A percentile compares a stretch with the other conserved stretches of the same genome.
phyloP scores from a whole-genome alignment of 2,888 invertebrate genomes.

The Lithophane socia region DNA sequence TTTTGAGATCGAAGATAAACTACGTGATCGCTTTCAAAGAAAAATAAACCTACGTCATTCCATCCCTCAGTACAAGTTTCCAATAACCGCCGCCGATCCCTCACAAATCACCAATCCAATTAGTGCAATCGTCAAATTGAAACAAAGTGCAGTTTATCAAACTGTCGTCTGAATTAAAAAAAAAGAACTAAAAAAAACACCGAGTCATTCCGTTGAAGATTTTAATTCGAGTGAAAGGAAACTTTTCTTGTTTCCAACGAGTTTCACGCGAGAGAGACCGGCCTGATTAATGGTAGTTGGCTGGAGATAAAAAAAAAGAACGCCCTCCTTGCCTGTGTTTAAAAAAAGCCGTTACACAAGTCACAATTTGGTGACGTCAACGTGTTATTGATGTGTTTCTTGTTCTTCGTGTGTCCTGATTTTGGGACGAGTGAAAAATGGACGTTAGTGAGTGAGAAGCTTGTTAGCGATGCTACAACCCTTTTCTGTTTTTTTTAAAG shows the following conservation, averaged over 20 bases:
- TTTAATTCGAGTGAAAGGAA: conserved; percentile 84
- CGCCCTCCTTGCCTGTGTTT: conserved; percentile 54
- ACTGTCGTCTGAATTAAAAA: conserved; percentile 65
- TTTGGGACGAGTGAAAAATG: conserved; percentile 47
- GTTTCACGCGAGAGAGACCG: conserved; percentile 68
- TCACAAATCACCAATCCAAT: conserved; percentile 64
- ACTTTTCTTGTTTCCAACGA: conserved; percentile 81
- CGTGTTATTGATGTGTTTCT: conserved; percentile 59
- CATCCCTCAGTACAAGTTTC: conserved; percentile 12
- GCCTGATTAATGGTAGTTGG: conserved; percentile 77
- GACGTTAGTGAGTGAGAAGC: conserved; percentile 5
- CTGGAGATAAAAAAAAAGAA: conserved; percentile 67
- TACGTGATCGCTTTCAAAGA: neutral
- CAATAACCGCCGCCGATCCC: conserved; percentile 25
- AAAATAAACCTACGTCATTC: neutral
- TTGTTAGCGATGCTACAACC: conserved; percentile 43
- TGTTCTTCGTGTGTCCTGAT: conserved; percentile 51
- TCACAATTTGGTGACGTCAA: conserved; percentile 61
- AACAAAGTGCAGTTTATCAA: conserved; percentile 77
- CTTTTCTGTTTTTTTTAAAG: conserved; percentile 19
- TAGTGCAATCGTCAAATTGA: conserved; percentile 67
- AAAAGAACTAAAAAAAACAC: conserved; percentile 65
- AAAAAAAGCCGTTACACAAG: conserved; percentile 63
- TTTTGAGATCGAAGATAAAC: neutral
- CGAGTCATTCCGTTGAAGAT: conserved; percentile 75